Evolutionary conservation across 2,797 vertebrate genomes (phyloP).

Genomic region (Caiman crocodilus): DNA sequence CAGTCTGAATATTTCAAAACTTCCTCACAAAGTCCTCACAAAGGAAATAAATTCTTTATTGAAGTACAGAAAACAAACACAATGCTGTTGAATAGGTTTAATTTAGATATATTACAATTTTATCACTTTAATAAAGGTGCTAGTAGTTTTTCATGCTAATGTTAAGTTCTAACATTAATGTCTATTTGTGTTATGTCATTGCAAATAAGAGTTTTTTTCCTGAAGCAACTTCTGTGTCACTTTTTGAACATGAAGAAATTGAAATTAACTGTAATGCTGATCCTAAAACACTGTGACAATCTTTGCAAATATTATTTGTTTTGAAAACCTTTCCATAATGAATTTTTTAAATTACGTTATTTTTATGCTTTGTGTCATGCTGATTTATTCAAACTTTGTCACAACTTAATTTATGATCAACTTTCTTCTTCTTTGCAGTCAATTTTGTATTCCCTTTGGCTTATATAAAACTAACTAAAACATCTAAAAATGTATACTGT

Average conservation of each 20-base stretch:
- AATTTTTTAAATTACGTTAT: neutral
- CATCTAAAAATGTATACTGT: conserved; percentile 64
- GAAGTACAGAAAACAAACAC: neutral
- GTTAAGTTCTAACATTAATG: neutral
- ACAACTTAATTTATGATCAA: neutral
- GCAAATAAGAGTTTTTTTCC: neutral
- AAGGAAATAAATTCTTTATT: neutral
- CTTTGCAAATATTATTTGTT: neutral
- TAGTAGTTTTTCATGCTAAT: neutral
- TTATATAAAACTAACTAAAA: conserved; percentile 45
- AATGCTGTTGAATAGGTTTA: neutral
- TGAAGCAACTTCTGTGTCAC: neutral
- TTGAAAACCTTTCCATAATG: neutral
- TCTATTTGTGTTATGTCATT: neutral
- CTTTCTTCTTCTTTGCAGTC: conserved; percentile 66
- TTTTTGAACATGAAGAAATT: neutral
- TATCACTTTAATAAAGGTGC: neutral
- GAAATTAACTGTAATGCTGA: neutral
- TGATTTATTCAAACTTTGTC: neutral
- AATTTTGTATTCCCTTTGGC: conserved; percentile 44
- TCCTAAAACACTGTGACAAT: neutral
- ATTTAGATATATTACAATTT: neutral
- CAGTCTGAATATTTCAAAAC: neutral
- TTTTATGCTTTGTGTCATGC: neutral
- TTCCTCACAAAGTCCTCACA: neutral